Evolutionary conservation across 2,888 invertebrate species (phyloP).

Genomic region (Dynastes hyllus): DNA sequence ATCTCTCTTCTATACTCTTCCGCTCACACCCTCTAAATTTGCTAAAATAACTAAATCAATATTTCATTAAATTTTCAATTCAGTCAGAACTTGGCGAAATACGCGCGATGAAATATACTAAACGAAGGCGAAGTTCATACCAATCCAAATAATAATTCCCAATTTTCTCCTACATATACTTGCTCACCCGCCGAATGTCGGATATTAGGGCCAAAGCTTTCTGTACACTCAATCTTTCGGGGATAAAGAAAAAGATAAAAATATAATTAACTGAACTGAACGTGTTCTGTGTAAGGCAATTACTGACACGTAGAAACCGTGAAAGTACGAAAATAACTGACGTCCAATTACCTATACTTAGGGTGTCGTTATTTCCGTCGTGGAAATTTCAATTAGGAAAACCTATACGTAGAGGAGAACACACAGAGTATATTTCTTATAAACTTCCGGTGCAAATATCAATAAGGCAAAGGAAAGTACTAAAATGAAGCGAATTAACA

Average conservation of each 20-base stretch:
- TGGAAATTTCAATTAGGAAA: slow-evolving; percentile 27
- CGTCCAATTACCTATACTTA: slow-evolving; percentile 48
- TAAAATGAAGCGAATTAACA: too few relatives aligned
- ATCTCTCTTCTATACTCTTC: background rate
- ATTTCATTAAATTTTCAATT: slow-evolving; percentile 50
- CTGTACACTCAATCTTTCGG: background rate
- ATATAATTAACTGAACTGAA: slow-evolving; percentile 52
- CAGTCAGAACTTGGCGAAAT: slow-evolving; percentile 20
- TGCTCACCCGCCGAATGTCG: background rate
- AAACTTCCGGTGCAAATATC: too few relatives aligned
- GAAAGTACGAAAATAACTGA: slow-evolving; percentile 50
- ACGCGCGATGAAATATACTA: slow-evolving; percentile 26
- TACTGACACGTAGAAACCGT: slow-evolving; percentile 30
- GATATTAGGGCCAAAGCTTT: slow-evolving; percentile 21
- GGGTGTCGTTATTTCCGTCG: slow-evolving; percentile 11
- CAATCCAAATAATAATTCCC: slow-evolving; percentile 43
- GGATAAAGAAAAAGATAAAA: slow-evolving; percentile 41
- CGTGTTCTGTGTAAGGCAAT: slow-evolving; percentile 52
- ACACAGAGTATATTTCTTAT: too few relatives aligned
- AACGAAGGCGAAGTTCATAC: background rate
- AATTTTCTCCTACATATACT: slow-evolving; percentile 28
- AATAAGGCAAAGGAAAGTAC: background rate
- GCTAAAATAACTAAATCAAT: slow-evolving; percentile 48
- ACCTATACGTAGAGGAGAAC: background rate
- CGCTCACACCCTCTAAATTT: slow-evolving; percentile 16